Conservation (phyloP, 2,113 vertebrate genomes). For the Barnardius zonarius region DNA sequence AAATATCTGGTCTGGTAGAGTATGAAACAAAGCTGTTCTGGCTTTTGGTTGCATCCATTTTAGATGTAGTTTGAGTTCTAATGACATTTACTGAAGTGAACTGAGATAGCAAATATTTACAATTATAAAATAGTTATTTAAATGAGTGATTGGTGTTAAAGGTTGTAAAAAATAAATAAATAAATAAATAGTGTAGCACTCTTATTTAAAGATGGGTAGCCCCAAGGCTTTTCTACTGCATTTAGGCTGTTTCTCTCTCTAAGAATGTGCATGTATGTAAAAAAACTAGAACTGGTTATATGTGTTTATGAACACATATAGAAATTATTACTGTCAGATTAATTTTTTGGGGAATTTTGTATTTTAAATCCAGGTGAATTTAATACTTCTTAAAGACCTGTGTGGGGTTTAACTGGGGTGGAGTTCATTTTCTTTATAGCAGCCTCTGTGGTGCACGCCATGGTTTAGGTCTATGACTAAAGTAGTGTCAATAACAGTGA, state of each 20-base stretch:
- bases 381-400: not conserved
- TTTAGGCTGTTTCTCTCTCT: not conserved
- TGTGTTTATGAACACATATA: not conserved
- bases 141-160: not conserved
- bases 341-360: not conserved
- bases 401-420: not conserved
- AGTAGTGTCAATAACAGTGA: not conserved
- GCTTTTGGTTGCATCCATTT: not conserved
- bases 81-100: not conserved
- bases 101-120: not conserved
- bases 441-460: not conserved
- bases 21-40: not conserved
- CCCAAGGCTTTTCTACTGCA: not conserved
- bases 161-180: not conserved
- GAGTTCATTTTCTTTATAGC: not conserved
- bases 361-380: not conserved
- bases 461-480: not conserved
- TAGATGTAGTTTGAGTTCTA: not conserved
- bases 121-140: not conserved
- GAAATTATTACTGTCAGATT: not conserved
- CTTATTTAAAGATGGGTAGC: not conserved
- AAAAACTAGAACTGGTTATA: not conserved
- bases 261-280: not conserved
- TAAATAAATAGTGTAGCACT: not conserved
- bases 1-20: not conserved